Evolutionary conservation across 2,888 invertebrate species (phyloP), one percentile per base, ranked within the genome.

Genomic region (Isoperla grammatica): DNA sequence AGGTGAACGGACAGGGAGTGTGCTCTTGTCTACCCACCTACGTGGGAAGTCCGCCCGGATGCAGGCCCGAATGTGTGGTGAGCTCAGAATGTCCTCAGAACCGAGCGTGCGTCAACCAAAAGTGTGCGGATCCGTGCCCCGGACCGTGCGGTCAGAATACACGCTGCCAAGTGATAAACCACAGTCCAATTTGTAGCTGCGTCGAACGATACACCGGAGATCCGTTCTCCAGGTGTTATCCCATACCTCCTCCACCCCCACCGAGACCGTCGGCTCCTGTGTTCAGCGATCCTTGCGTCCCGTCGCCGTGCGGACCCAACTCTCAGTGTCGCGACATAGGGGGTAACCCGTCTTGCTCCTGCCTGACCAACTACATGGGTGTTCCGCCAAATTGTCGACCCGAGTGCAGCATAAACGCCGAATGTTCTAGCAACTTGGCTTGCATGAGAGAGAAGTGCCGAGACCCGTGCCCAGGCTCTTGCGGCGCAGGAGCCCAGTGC

Each of bases 61-160:
- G 88, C 72, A 80, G 88, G 70, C 87, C 87, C 35, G 86, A 87
- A 73, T 87, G 87, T 70, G 78, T 83, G 15, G 77, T 84, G 37
- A 88, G 87, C 70, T 81, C 85, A 1, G 88, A 88, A 72, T 89
- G 89, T 72, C 71, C 82, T 5, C 71, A 76, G 23, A 80, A 84
- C 66, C 81, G 79, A 70, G 87, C 88, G 19, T 87, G 86, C 71
- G 73, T 83, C 50, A 80, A 79, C 68, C 79, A 81, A 63, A 87
- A 86, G 76, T 89, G 89, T 73, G 73, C 74, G 6, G 83, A 88
- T 72, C 88, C 87, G 22, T 89, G 88, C 67, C 78, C 81, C 50
- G 83, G 83, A 64, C 82, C 85, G 63, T 89, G 90, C 71, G 89
- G 89, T 19, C 76, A 80, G 65, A 86, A 87, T 70, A 79, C 88